Base-by-base conservation (phyloP, 2,888 invertebrate genomes). In the Proisotoma minuta region DNA sequence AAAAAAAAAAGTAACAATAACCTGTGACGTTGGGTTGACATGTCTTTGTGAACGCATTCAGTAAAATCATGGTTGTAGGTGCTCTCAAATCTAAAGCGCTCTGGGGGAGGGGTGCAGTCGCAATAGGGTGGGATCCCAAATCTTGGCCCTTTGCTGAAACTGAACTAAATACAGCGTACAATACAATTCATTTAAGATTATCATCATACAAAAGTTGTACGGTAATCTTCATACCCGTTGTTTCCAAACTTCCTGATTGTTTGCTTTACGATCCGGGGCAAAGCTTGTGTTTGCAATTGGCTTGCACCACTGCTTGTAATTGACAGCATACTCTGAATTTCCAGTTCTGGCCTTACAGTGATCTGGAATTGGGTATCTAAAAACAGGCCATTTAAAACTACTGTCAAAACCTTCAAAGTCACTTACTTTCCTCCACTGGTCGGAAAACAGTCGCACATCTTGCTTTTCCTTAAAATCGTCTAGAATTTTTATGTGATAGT, bases 81-180 rank as follows among this genome's bases (percentile, higher is more conserved):
- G 1, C 72, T 63, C 39, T 71, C 70, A 52, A 73, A 73, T 2
- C 73, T 67, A 47, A 58, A 72, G 58, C 73, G 52, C 56, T 73
- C 72, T 2, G 63, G 61, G 20, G 68, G 65, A 22, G 68, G 66
- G 8, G 66, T 66, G 40, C 66, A 70, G 34, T 70, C 68, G 26
- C 64, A 66, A 34, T 63, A 66, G 10, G 68, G 66, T 10, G 68
- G 63, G 15, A 66, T 54, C 26, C 67, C 65, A 54, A 68, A 68
- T 26, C 70, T 22, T 1, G 67, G 62, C 12, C 67, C 67, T 59
- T 66, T 65, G 56, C 67, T 68, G 53, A 70, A 70, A 1, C 67
- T 62, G 22, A 66, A 70, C 69, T 70, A 52, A 12, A 39, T 12
- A n/a, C n/a, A n/a, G n/a, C n/a, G n/a, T n/a, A n/a, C n/a, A n/a